A percentile compares a stretch with the other conserved stretches of the same genome.
These are phyloP conservation scores for Chaetodon auriga DNA, from an alignment of 2,113 vertebrate species.

Conservation along the genomic window DNA sequence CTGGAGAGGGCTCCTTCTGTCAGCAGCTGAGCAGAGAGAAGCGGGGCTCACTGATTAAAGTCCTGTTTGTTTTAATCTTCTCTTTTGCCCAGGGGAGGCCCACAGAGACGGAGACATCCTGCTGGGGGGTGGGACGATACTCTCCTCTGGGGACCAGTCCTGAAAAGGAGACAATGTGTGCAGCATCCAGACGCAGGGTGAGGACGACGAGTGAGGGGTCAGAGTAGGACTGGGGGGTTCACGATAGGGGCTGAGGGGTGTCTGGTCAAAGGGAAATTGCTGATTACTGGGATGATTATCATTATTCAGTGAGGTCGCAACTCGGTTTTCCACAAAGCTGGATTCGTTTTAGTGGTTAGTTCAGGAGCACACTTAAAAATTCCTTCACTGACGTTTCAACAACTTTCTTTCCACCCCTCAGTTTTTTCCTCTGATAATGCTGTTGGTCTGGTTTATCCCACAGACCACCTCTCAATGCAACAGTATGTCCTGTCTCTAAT, in stretches of 20 bases:
- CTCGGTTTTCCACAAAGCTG: neutral
- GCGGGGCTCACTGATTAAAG: constrained; percentile 95
- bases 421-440: neutral
- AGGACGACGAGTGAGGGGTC: neutral
- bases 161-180: constrained; percentile 32
- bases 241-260: neutral
- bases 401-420: neutral
- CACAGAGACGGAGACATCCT: constrained; percentile 84
- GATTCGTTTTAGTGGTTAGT: neutral
- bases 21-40: constrained; percentile 90
- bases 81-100: constrained; percentile 85
- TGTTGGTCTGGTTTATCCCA: neutral
- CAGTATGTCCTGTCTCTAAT: neutral
- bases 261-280: constrained; percentile 19
- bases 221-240: neutral
- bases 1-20: constrained; percentile 93
- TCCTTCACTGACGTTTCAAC: neutral
- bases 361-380: neutral
- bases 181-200: constrained; percentile 31
- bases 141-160: constrained; percentile 77
- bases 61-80: constrained; percentile 99
- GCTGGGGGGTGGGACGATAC: constrained; percentile 82
- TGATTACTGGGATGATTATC: constrained; percentile 9
- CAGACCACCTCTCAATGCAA: neutral
- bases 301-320: neutral